Base-by-base conservation (phyloP, 2,888 invertebrate species). In the Petrolisthes manimaculis region DNA sequence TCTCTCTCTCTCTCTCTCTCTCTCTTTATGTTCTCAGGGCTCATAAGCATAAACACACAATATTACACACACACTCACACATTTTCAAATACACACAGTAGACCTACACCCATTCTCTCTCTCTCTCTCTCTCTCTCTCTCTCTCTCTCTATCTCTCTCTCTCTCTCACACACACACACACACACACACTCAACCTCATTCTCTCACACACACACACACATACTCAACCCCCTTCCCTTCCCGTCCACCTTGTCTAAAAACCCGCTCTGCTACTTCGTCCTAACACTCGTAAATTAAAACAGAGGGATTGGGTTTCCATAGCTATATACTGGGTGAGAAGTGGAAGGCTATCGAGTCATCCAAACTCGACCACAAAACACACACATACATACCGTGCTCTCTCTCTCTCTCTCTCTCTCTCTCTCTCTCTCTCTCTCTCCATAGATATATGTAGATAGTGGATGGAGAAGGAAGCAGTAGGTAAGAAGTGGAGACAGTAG, bases 351-450 rank as follows among this genome's bases (percentile, higher is more conserved):
- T 37, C 37, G 37, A 37, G 37, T 37, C 37, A 1, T 37, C 37
- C 37, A 37, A 37, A 37, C 37, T 37, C 37, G 0, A 37, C 37
- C 37, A 37, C 37, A 37, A 37, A 37, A 37, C 37, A 37, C 37
- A 37, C 2, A 37, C 37, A 37, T 37, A 37, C 37, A 37, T 37
- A 37, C 37, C 37, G 37, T 37, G 37, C 37, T 37, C 21, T 74
- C 74, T n/a, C 74, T 74, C 74, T n/a, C 74, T 74, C 18, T 74
- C 74, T 74, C 14, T 74, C 21, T 74, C 74, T 74, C 74, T n/a
- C 21, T n/a, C 74, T 74, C 74, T 74, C 74, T n/a, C 74, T n/a
- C 74, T 74, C 74, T n/a, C 21, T 74, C 21, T 74, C 21, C 24
- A 8, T 4, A 18, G 8, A 8, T 74, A 12, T 8, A 74, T 37